These are phyloP conservation scores for Osmerus mordax DNA, from an alignment of 2,113 vertebrate species.

Conservation along the genomic window DNA sequence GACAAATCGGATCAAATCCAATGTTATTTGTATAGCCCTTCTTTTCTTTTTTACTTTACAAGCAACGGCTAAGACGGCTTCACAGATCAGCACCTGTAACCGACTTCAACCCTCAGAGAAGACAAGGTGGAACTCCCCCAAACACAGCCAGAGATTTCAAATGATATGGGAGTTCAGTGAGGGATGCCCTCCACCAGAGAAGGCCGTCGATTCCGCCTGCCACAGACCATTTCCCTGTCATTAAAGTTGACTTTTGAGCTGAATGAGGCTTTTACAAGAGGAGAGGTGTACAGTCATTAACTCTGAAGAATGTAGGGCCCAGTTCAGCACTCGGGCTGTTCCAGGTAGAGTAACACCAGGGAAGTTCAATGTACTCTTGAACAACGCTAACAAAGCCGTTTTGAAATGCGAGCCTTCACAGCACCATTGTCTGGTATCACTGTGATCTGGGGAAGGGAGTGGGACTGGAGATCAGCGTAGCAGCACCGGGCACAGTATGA, in stretches of 20 bases:
- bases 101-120: neutral
- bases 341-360: constrained; percentile 32
- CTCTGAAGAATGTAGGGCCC: neutral
- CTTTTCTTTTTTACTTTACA: too few relatives aligned
- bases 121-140: too few relatives aligned
- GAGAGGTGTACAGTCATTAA: constrained; percentile 20
- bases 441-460: constrained; percentile 19
- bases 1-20: too few relatives aligned
- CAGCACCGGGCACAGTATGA: neutral
- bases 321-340: neutral
- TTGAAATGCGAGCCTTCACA: constrained; percentile 28
- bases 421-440: constrained; percentile 20
- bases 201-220: neutral
- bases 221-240: neutral
- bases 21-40: too few relatives aligned
- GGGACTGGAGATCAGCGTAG: neutral
- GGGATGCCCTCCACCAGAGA: too few relatives aligned
- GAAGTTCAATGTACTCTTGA: constrained; percentile 40
- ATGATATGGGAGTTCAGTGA: too few relatives aligned
- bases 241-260: constrained; percentile 53
- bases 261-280: constrained; percentile 38
- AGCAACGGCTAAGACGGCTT: neutral
- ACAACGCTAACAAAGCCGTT: constrained; percentile 44
- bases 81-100: neutral
- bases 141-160: too few relatives aligned